A percentile compares a stretch with the other conserved stretches of the same genome.
Evolutionary conservation across 1,140 invertebrate genomes (phyloP).

Genomic region (Drosophila chauvacae): DNA sequence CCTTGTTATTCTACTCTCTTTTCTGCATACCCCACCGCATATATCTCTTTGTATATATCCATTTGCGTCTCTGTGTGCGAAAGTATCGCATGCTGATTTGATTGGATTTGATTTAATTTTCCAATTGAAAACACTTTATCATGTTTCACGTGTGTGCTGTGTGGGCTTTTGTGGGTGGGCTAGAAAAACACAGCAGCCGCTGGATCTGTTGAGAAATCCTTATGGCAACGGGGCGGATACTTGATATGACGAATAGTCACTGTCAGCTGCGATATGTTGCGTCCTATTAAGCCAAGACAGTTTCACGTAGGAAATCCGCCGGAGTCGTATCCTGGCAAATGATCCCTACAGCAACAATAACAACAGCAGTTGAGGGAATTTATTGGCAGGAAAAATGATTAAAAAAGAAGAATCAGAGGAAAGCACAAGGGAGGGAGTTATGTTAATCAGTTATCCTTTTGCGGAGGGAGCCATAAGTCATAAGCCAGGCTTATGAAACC

Average conservation of each 20-base stretch:
- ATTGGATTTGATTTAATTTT: conserved; percentile 83
- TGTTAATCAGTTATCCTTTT: conserved; percentile 1
- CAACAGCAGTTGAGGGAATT: conserved; percentile 16
- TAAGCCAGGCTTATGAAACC: not conserved
- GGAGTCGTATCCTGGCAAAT: conserved; percentile 13
- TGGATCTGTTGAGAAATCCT: conserved; percentile 13
- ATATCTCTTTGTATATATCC: conserved; percentile 10
- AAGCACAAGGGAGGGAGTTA: not conserved
- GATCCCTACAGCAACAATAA: conserved; percentile 2
- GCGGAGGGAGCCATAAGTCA: too few species aligned
- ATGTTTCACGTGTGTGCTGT: conserved; percentile 44
- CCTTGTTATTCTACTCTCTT: conserved; percentile 23
- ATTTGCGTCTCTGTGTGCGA: conserved; percentile 10
- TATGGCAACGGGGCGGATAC: conserved; percentile 41
- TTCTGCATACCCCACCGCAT: conserved; percentile 29
- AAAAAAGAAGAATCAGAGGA: not conserved
- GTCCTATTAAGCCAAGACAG: conserved; percentile 44
- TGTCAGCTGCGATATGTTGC: conserved; percentile 32
- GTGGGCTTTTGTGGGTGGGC: conserved; percentile 4
- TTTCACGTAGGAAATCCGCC: conserved; percentile 11
- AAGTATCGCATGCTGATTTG: conserved; percentile 76
- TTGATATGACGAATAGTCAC: conserved; percentile 44
- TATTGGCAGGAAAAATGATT: conserved; percentile 11
- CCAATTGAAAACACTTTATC: conserved; percentile 82
- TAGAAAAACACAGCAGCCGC: conserved; percentile 44